These are phyloP conservation scores for Cydia strobilella DNA, from an alignment of 1,140 invertebrate genomes.

Conservation along the genomic window DNA sequence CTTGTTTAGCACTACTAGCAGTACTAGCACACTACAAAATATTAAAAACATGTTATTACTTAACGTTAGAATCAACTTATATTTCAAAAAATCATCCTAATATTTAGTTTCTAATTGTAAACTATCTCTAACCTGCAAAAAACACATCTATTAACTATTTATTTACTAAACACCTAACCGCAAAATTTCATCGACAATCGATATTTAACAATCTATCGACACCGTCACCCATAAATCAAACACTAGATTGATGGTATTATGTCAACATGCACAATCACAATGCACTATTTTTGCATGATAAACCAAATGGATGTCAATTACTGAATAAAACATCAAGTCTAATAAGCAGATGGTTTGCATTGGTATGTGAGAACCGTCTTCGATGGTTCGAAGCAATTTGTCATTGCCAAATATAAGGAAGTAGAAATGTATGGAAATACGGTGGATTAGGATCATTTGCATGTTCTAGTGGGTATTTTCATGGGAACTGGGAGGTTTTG, in stretches of 20 bases:
- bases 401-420: conserved; percentile 61
- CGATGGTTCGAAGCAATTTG: conserved; percentile 59
- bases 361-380: conserved; percentile 61
- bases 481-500: conserved; percentile 43
- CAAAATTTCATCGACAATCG: conserved; percentile 35
- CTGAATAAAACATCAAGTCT: conserved; percentile 67
- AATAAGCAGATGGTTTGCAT: conserved; percentile 56
- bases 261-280: conserved; percentile 74
- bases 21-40: no score
- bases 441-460: conserved; percentile 55
- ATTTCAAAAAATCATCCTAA: no score
- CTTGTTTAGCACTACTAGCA: no score
- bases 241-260: conserved; percentile 75
- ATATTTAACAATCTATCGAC: conserved; percentile 38
- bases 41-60: no score
- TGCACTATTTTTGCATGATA: conserved; percentile 70
- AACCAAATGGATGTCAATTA: conserved; percentile 70
- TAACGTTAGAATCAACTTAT: no score
- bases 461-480: conserved; percentile 45
- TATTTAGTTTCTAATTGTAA: no score
- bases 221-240: conserved; percentile 64
- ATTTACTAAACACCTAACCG: neutral
- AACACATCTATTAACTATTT: no score
- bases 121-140: no score
- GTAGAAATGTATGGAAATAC: conserved; percentile 56